Evolutionary conservation across 64 coral and sea anemone species (phyloP).

Genomic region (Montipora sp.): DNA sequence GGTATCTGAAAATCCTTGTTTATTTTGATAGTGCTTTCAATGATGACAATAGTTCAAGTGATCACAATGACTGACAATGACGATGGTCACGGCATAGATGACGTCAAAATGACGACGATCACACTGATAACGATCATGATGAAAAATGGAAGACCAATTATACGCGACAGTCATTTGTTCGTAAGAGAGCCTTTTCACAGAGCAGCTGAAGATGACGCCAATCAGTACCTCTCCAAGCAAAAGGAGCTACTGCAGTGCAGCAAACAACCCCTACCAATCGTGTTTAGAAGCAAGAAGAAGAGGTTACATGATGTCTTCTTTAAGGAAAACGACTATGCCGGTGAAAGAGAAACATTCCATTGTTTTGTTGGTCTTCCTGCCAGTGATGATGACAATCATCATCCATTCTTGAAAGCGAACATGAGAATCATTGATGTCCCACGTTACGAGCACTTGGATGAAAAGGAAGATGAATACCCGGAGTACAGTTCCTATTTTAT

Average conservation of each 20-base stretch:
- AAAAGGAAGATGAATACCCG: neutral
- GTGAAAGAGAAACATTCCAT: slow-evolving; percentile 3
- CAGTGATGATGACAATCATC: neutral
- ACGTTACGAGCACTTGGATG: slow-evolving; percentile 53
- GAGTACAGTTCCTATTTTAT: slow-evolving; percentile 23
- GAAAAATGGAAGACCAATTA: too few species aligned
- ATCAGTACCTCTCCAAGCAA: slow-evolving; percentile 13
- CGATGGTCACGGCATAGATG: too few species aligned
- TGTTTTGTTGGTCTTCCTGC: slow-evolving; percentile 17
- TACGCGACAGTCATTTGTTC: too few species aligned
- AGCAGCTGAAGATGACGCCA: slow-evolving; percentile 8
- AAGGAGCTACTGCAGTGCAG: neutral
- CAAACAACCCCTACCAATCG: neutral
- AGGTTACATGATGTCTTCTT: slow-evolving; percentile 14
- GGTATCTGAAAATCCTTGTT: neutral
- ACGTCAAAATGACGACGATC: too few species aligned
- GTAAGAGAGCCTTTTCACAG: too few species aligned
- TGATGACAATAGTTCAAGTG: too few species aligned
- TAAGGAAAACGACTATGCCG: slow-evolving; percentile 7
- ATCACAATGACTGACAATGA: too few species aligned
- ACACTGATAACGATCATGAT: too few species aligned
- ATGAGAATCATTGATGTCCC: slow-evolving; percentile 34
- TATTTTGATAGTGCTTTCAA: neutral
- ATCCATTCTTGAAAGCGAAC: slow-evolving; percentile 14
- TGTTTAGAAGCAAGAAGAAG: slow-evolving; percentile 28